Evolutionary conservation across 2,797 vertebrate genomes (phyloP), one percentile per base, ranked within the genome.

Genomic region (Hemibagrus guttatus): DNA sequence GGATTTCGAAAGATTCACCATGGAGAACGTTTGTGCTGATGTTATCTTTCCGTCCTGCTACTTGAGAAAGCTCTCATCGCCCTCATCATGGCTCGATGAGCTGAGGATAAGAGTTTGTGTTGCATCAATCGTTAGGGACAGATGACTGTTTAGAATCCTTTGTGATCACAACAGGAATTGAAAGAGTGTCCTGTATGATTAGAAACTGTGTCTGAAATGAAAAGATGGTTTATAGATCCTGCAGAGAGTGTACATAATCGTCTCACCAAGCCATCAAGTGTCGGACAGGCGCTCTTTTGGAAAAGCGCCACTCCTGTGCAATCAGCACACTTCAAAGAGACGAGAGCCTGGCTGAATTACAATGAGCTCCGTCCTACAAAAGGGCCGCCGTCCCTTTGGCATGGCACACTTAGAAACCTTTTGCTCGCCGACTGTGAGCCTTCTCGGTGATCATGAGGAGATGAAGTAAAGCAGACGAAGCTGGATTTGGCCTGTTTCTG

Each of bases 281-380:
- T 42, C 63, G n/a, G 31, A n/a, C 61, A 75, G 58, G 6, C 39
- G 13, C 35, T 17, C 5, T 63, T 81, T 64, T 68, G 23, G 92
- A 93, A 93, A 82, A 78, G 63, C 71, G 61, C 81, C 90, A 64
- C 19, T 75, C 74, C 66, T 5, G 19, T 76, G 84, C 85, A 90
- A 88, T 90, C 90, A 87, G 87, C 89, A 87, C 92, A 91, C 94
- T 95, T 95, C 93, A 94, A 93, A 94, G 86, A 69, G 87, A 89
- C 69, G 39, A 91, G 92, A 84, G 82, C 85, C 88, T 90, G 86
- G 89, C 93, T 93, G 94, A 94, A 95, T 95, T 92, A 90, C 91
- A 89, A 91, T 88, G 88, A 90, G 84, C 83, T 78, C 49, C 61
- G 9, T 46, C 64, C 9, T 79, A 85, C 84, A 89, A 72, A 75